Conservation (phyloP, 2,888 invertebrate genomes). For the Neoscelio sp. region DNA sequence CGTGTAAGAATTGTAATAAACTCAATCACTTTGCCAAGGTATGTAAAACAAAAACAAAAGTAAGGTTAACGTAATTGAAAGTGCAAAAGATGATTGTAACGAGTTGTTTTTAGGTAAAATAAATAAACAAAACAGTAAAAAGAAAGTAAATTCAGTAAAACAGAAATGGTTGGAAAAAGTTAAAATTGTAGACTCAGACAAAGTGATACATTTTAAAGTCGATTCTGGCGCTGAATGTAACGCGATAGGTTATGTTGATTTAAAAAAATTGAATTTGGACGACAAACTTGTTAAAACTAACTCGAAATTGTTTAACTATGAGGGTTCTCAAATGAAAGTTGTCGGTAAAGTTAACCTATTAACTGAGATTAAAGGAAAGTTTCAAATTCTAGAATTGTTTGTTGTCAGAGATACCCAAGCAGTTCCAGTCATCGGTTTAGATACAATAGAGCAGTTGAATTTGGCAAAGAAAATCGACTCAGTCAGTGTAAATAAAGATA, state of each 20-base stretch:
- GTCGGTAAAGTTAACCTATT: conserved; percentile 8
- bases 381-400: conserved; percentile 24
- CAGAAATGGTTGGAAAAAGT: conserved; percentile 6
- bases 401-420: conserved; percentile 10
- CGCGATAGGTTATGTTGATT: conserved; percentile 5
- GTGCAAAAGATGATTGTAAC: neutral
- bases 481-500: neutral
- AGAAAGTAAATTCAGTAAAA: neutral
- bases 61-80: conserved; percentile 1
- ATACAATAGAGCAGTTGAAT: conserved; percentile 43
- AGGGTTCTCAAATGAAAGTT: neutral
- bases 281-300: conserved; percentile 2
- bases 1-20: too few species aligned
- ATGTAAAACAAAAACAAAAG: too few species aligned
- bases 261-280: conserved; percentile 1
- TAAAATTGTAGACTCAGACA: conserved; percentile 4
- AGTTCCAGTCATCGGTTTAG: conserved; percentile 10
- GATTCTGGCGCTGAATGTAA: conserved; percentile 23
- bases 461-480: conserved; percentile 31
- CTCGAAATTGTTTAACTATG: neutral
- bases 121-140: neutral
- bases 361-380: conserved; percentile 19
- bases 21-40: too few species aligned
- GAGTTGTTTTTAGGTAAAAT: conserved; percentile 4
- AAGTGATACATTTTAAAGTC: conserved; percentile 2